Base-by-base conservation (phyloP, 2,888 invertebrate species). In the Pseudococcus longispinus region DNA sequence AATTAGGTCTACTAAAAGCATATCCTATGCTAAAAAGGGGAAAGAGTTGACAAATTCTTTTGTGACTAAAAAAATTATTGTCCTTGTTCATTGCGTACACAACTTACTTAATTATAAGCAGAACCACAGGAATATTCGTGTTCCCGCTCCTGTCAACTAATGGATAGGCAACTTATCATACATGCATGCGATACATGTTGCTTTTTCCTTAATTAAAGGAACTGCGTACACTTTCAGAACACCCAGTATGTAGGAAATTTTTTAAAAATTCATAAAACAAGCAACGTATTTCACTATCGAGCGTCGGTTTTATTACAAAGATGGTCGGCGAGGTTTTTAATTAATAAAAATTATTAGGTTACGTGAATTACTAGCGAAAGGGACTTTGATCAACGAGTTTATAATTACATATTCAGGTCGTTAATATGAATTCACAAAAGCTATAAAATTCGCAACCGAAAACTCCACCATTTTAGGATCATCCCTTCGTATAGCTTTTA, bases 331-430 rank as follows among this genome's bases (percentile, higher is more conserved):
- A 29, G 70, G 29, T 4, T 70, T 70, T 70, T 70, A 70, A 70
- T 70, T 70, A 70, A 70, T 70, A 26, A 29, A 70, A 70, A 70
- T 70, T 70, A 70, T 70, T 29, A 29, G 29, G 70, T 70, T 70
- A 70, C 18, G 70, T 29, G 29, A 70, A 70, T 70, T 60, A 70
- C 15, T 18, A 70, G 29, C 29, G 11, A 18, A 70, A 70, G 11
- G 70, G 32, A 70, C 70, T 70, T 70, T 70, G 70, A 70, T 70
- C 70, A 70, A 70, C 70, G 70, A 70, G 60, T 60, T 60, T 32
- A 70, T 70, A 70, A 70, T 70, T 70, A 70, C 29, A 70, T 32
- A 70, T 60, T 23, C 70, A 29, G 70, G 70, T 70, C 29, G 26
- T 70, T 26, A 29, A 70, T 70, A 70, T 70, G 29, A 70, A 70